phyloP scores from a whole-genome alignment of 2,888 invertebrate genomes.

The Ormyrus thymus region DNA sequence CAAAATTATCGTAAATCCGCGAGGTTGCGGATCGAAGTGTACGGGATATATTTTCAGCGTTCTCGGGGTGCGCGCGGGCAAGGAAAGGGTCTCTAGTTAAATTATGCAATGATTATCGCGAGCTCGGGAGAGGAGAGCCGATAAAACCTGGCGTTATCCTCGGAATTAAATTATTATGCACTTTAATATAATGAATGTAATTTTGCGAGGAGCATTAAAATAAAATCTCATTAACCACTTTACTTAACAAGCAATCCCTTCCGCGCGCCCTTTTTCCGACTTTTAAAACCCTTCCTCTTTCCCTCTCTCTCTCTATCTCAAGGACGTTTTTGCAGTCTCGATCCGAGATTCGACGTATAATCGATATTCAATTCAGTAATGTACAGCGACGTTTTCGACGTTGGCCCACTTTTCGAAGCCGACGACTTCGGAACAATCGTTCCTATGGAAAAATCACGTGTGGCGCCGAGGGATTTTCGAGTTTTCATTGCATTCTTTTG shows the following conservation, averaged over 20 bases:
- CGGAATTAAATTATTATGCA: conserved; percentile 24
- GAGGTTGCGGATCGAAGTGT: too few species aligned
- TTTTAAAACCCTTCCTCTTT: neutral
- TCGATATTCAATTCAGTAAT: conserved; percentile 65
- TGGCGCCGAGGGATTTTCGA: too few species aligned
- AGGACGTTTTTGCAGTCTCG: conserved; percentile 12
- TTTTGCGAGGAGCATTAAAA: conserved; percentile 18
- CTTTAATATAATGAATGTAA: conserved; percentile 24
- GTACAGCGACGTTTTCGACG: conserved; percentile 59
- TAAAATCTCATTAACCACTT: conserved; percentile 33
- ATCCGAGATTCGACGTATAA: conserved; percentile 61
- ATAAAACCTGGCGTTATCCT: neutral
- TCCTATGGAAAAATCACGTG: conserved; percentile 20
- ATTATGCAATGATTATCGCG: too few species aligned
- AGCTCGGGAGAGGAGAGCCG: neutral
- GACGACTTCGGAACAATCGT: neutral
- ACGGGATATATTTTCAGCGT: too few species aligned
- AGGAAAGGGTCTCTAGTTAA: too few species aligned
- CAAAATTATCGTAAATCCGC: too few species aligned
- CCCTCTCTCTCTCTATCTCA: neutral
- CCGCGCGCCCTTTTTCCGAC: neutral
- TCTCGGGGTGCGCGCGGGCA: too few species aligned
- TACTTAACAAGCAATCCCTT: conserved; percentile 15
- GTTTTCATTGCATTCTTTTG: too few species aligned
- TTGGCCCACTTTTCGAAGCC: conserved; percentile 22